Evolutionary conservation across 2,888 invertebrate species (phyloP).

Genomic region (Thereva nobilitata): DNA sequence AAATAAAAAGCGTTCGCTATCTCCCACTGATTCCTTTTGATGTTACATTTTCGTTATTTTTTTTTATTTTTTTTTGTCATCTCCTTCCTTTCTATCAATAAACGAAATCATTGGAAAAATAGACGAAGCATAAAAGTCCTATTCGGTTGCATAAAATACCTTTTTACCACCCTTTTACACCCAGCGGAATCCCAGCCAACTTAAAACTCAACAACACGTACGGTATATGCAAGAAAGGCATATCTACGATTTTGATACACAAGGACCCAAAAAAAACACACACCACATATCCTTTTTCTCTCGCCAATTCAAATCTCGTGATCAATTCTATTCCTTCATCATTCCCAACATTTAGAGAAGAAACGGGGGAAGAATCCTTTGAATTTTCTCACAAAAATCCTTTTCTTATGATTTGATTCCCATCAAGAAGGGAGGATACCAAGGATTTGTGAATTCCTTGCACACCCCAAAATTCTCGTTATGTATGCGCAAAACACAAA

Average conservation of each 20-base stretch:
- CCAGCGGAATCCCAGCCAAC: slow-evolving; percentile 2
- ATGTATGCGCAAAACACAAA: slow-evolving; percentile 22
- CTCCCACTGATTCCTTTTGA: no score
- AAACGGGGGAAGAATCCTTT: slow-evolving; percentile 25
- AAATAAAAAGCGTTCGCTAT: no score
- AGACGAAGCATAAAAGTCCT: slow-evolving; percentile 38
- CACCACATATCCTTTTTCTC: slow-evolving; percentile 6
- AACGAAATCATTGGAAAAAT: slow-evolving; percentile 37
- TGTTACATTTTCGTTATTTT: no score
- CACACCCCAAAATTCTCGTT: slow-evolving; percentile 28
- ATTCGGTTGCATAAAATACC: slow-evolving; percentile 33
- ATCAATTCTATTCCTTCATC: slow-evolving; percentile 33
- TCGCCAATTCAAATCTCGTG: slow-evolving; percentile 32
- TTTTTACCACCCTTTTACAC: slow-evolving; percentile 11
- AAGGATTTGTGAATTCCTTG: slow-evolving; percentile 34
- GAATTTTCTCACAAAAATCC: slow-evolving; percentile 34
- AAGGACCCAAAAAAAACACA: slow-evolving; percentile 22
- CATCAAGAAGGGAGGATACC: slow-evolving; percentile 28
- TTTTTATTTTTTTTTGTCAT: no score
- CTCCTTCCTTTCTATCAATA: slow-evolving; percentile 23
- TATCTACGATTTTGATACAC: slow-evolving; percentile 18
- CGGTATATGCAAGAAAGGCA: slow-evolving; percentile 16
- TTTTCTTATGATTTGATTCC: slow-evolving; percentile 37
- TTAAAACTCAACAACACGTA: background rate
- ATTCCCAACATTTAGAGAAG: slow-evolving; percentile 12